Evolutionary conservation across 2,113 vertebrate genomes (phyloP), one percentile per base, ranked within the genome.

Genomic region (Actinemys pallida): DNA sequence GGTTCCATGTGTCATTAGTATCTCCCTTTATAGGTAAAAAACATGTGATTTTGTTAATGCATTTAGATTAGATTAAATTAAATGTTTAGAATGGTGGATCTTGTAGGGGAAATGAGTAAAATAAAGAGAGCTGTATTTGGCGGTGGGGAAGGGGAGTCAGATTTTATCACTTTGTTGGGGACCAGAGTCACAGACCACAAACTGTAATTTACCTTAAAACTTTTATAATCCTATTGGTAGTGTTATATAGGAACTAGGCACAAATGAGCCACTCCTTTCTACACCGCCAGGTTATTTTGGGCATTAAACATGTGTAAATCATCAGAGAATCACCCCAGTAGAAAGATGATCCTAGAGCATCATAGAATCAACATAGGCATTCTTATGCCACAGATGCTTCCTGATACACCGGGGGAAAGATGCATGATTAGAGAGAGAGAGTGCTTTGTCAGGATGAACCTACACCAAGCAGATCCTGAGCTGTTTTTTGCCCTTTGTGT

Each of bases 161-260:
- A 54, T 95, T 84, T 39, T 94, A 47, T 90, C 3, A 2, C 91
- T 95, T 96, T 93, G 50, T 17, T 86, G 35, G 72, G 49, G 54
- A 89, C 42, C 27, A 50, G 81, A 90, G 83, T 10, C 16, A 39
- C 65, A 69, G 35, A 69, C 17, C 17, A 35, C 35, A 39, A n/a
- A 20, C 39, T 39, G 8, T 72, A 83, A 50, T 27, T 25, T 78
- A 78, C 75, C 42, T 47, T 27, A 16, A 78, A 29, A 78, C 4
- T 47, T 42, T 10, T 47, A 78, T 76, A 45, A n/a, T 39, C 35
- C 31, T 69, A 39, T 69, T 39, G 16, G 35, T 69, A 69, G 4
- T 69, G 35, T 39, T 69, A 20, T n/a, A 69, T 39, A 39, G 65
- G n/a, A 45, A 29, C 12, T 45, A 25, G 25, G 24, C 42, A 27